Evolutionary conservation across 2,113 vertebrate species (phyloP), one percentile per base, ranked within the genome.

Genomic region (Cynocephalus volans): DNA sequence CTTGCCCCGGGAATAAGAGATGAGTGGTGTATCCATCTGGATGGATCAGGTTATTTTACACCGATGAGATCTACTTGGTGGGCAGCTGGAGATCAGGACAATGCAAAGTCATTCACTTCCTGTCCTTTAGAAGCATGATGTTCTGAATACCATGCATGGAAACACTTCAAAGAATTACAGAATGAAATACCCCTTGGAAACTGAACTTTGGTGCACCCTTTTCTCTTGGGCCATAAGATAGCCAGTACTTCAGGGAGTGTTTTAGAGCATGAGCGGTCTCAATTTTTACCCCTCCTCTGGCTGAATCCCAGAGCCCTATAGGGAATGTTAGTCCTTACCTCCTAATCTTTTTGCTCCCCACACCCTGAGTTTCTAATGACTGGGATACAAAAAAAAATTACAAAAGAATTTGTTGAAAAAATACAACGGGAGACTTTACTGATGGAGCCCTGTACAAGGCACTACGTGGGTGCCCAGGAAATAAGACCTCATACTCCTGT

Each of bases 1-100:
- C 69, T 90, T 69, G 88, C 98, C 81, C 83, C 26, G 77, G 95
- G 97, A 98, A 95, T 90, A 76, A 4, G 21, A 96, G 90, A 76
- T 54, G 65, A 92, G 83, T 6, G 9, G 15, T 28, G 58, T 0
- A 0, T 64, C 60, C 84, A 93, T 70, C 85, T 95, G 95, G 52
- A 80, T 45, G 82, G 6, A 56, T 83, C 93, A 96, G 89, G 60
- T 58, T 58, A 24, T 70, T 88, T 95, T 62, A 73, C 7, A 73
- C 26, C 24, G 17, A 60, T 1, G 1, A 90, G 56, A 86, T 84
- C 95, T 87, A 84, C 76, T 82, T 70, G 36, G 64, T 26, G 36
- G 41, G 84, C 86, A 96, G 79, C 45, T 82, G 94, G 73, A 93
- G 94, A 94, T 15, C 54, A 85, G 93, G 90, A 77, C 36, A 87